Evolutionary conservation across 2,797 vertebrate genomes (phyloP).

Genomic region (Leptatherina wallacei): DNA sequence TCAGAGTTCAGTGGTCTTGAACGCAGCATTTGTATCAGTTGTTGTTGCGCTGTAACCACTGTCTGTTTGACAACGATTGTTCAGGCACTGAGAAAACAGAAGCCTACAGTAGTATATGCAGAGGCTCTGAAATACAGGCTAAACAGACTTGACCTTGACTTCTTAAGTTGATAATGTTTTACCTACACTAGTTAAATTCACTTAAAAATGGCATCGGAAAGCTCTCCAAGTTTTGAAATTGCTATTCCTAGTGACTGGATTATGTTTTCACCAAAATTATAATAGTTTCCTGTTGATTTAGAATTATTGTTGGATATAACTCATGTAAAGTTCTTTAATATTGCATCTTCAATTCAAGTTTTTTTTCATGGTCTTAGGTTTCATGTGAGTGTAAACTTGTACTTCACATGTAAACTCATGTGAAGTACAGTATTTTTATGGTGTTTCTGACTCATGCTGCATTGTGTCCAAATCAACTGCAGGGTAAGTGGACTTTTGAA

Average conservation of each 20-base stretch:
- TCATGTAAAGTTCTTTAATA: neutral
- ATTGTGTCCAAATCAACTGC: neutral
- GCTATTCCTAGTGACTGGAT: neutral
- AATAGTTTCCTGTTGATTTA: neutral
- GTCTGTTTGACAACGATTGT: conserved; percentile 84
- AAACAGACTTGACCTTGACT: conserved; percentile 47
- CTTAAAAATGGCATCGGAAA: conserved; percentile 3
- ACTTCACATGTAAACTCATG: neutral
- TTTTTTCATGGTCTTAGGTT: neutral
- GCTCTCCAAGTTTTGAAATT: neutral
- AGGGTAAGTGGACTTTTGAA: conserved; percentile 23
- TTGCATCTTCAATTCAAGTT: neutral
- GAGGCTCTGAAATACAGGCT: conserved; percentile 42
- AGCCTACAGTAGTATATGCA: conserved; percentile 58
- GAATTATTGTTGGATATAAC: neutral
- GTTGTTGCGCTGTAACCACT: conserved; percentile 79
- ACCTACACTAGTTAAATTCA: neutral
- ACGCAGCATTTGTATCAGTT: conserved; percentile 81
- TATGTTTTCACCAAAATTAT: neutral
- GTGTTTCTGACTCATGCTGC: neutral
- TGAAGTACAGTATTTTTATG: neutral
- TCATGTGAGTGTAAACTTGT: neutral
- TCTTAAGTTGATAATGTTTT: neutral
- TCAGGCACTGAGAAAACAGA: conserved; percentile 75
- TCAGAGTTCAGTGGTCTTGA: conserved; percentile 89